Evolutionary conservation across 23 tunicate species (phyloP), one percentile per base, ranked within the genome.

Genomic region (Phallusia fumigata): DNA sequence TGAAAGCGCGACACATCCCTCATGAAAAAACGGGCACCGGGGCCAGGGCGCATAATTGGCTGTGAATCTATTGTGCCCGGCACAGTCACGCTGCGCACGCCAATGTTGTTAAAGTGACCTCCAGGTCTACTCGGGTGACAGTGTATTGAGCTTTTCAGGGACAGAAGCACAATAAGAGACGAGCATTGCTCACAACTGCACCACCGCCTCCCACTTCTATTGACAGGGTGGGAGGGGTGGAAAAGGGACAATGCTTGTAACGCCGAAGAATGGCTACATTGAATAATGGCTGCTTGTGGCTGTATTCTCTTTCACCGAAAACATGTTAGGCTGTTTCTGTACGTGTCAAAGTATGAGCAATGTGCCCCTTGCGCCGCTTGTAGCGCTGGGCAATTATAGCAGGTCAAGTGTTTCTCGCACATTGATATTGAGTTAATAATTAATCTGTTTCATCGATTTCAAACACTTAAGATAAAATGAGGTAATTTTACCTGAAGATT

Each of bases 401-500:
- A 40, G 5, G 47, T 40, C 47, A 40, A 40, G 47, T 40, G 47
- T 5, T 10, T 40, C 10, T 5, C 10, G 10, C 47, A 40, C 47
- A 40, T 40, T 40, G 47, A 40, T 10, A 40, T 40, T 40, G 47
- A 40, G 47, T 40, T 40, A 3, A 40, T 40, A 40, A 40, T 40
- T 10, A 40, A 40, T 10, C 47, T 3, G 10, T 40, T 40, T 40
- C 47, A 10, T 5, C 47, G 10, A 5, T 40, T 40, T 10, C 5
- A 3, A 40, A 10, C 10, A 40, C 5, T 10, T 40, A 40, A 40
- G 10, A n/a, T 31, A 47, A 24, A 65, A 58, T 19, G 16, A 74
- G 45, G 31, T 18, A 73, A n/a, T 40, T 40, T 53, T 36, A 90
- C 95, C 83, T 88, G 85, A 24, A 85, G 31, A 32, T 81, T 81